These are phyloP conservation scores for Achatina immaculata DNA, from an alignment of 1,140 invertebrate genomes.

Conservation along the genomic window DNA sequence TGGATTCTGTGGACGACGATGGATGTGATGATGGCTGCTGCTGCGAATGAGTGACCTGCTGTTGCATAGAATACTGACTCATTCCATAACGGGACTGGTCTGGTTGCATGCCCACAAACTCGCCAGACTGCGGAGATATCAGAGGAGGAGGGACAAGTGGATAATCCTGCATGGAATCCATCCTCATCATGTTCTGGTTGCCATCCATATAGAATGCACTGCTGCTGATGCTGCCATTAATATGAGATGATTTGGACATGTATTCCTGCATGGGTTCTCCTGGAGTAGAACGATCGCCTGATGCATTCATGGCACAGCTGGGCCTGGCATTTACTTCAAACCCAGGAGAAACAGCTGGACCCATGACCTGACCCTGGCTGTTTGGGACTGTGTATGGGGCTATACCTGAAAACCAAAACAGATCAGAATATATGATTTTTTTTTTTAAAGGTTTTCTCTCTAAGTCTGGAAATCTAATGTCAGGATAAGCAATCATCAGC, in stretches of 20 bases:
- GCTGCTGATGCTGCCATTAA: constrained; percentile 20
- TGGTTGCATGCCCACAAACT: background rate
- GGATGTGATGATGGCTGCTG: constrained; percentile 37
- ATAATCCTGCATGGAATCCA: constrained; percentile 45
- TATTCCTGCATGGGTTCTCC: constrained; percentile 43
- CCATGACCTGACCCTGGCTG: constrained; percentile 44
- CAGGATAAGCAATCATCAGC: too few species aligned
- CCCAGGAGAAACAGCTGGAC: background rate
- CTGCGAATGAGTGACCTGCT: constrained; percentile 36
- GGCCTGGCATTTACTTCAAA: constrained; percentile 46
- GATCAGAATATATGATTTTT: too few species aligned
- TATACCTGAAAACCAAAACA: constrained; percentile 58
- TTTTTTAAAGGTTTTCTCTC: too few species aligned
- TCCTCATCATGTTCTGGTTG: constrained; percentile 62
- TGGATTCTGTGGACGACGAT: constrained; percentile 36
- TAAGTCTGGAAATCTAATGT: too few species aligned
- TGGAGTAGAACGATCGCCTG: constrained; percentile 26
- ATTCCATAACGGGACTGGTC: constrained; percentile 18
- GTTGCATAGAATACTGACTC: constrained; percentile 22
- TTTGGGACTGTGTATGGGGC: constrained; percentile 66
- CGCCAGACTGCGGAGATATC: constrained; percentile 7
- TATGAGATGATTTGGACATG: constrained; percentile 11
- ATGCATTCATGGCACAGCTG: constrained; percentile 40
- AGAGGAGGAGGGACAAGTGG: background rate
- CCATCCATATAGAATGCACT: constrained; percentile 56